phyloP scores from a whole-genome alignment of 1,140 invertebrate genomes.

The Cepaea nemoralis region DNA sequence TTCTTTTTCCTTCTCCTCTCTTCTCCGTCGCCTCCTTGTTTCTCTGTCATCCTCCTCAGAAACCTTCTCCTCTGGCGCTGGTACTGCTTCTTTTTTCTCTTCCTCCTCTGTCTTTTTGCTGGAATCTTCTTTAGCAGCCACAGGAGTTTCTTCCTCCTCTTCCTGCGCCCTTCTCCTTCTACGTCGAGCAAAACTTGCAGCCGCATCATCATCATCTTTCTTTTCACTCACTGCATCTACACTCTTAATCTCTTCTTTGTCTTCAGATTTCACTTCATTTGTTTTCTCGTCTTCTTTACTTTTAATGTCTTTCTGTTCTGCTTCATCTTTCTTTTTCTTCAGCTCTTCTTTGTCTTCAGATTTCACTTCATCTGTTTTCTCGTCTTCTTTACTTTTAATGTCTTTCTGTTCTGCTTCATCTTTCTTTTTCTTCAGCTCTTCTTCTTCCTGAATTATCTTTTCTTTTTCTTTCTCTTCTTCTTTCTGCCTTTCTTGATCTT shows the following conservation, averaged over 20 bases:
- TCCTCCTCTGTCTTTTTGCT: constrained; percentile 31
- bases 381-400: constrained; percentile 35
- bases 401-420: constrained; percentile 38
- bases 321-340: constrained; percentile 26
- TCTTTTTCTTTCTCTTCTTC: constrained; percentile 12
- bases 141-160: constrained; percentile 28
- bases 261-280: constrained; percentile 34
- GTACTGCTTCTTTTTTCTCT: constrained; percentile 38
- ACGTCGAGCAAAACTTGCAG: not conserved
- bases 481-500: too few relatives aligned
- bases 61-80: constrained; percentile 15
- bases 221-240: constrained; percentile 5
- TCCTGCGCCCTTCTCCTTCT: constrained; percentile 30
- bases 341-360: constrained; percentile 21
- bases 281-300: constrained; percentile 28
- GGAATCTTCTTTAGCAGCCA: constrained; percentile 8
- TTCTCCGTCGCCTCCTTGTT: constrained; percentile 23
- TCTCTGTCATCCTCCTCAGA: constrained; percentile 40
- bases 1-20: constrained; percentile 37
- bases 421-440: too few relatives aligned
- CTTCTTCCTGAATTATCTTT: constrained; percentile 16
- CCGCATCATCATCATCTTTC: constrained; percentile 35
- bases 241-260: constrained; percentile 9
- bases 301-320: not conserved
- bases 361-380: constrained; percentile 28